Evolutionary conservation across 2,797 vertebrate genomes (phyloP), one percentile per base, ranked within the genome.

Genomic region (Momotus momota): DNA sequence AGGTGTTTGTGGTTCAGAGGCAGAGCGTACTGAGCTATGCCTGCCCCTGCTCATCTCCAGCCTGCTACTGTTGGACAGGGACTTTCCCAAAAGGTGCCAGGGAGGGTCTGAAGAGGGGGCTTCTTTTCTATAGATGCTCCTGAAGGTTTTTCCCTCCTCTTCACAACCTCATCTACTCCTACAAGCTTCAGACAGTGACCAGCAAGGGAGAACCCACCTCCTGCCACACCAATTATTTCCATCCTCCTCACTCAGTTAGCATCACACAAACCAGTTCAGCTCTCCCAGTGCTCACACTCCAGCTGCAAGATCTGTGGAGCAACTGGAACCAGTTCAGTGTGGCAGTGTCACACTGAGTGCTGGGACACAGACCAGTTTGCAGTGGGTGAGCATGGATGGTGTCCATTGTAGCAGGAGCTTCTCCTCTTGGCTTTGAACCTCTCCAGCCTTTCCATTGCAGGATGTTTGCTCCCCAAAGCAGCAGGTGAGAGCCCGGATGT

Each of bases 401-500:
- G 8, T 38, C 82, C 46, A 0, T 0, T 6, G 0, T 0, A 26
- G 35, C 74, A 52, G 40, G 18, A 85, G 45, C 49, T 18, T 22
- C 75, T 54, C 57, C 3, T 33, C 60, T 70, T 0, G 0, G 13
- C 71, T 66, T 8, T 20, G 19, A 54, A 15, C 27, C 72, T 19
- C 61, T 7, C 35, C 86, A 74, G 67, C 67, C 60, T 54, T 52
- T 13, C 66, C 38, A 4, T 4, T 4, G 0, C 54, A 8, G 45
- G 33, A 38, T 54, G 4, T 38, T 35, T 12, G 25, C 72, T 55
- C 52, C 45, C 27, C 0, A 0, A 38, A 61, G 33, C 52, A 54
- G 55, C 33, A 27, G 17, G 3, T 20, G 3, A 3, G 31, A 21
- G 21, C 26, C 26, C 17, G 35, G 12, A 3, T 0, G 0, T 3